These are phyloP conservation scores for Protaetia brevitarsis DNA, from an alignment of 1,140 invertebrate genomes.

Conservation along the genomic window DNA sequence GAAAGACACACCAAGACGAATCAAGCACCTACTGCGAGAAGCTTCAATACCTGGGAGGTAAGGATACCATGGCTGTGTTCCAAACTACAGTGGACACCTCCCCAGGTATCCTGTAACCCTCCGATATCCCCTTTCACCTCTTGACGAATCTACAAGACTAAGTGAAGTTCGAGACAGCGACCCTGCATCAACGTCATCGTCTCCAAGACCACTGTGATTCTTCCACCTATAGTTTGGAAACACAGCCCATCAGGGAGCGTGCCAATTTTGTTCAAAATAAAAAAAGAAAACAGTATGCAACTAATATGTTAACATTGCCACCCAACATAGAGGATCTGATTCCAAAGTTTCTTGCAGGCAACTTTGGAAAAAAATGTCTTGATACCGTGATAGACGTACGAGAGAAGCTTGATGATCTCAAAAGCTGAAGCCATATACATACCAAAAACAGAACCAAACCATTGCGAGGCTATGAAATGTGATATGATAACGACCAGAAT, in stretches of 20 bases:
- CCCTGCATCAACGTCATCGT: constrained; percentile 26
- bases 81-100: constrained; percentile 60
- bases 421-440: neutral
- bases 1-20: neutral
- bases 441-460: neutral
- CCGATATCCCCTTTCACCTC: constrained; percentile 29
- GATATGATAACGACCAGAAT: neutral
- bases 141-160: constrained; percentile 21
- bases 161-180: constrained; percentile 23
- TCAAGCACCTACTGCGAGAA: constrained; percentile 28
- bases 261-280: constrained; percentile 8
- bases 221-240: constrained; percentile 52
- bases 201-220: constrained; percentile 39
- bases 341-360: neutral
- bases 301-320: constrained; percentile 2
- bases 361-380: no score
- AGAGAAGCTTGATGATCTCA: constrained; percentile 8
- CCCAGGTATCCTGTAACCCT: constrained; percentile 50
- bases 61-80: constrained; percentile 65
- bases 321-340: constrained; percentile 24
- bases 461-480: no score
- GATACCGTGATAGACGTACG: neutral
- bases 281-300: constrained; percentile 12
- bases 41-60: constrained; percentile 59
- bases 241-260: constrained; percentile 47